Conservation (phyloP, 1,140 invertebrate genomes). For the Pachypeltis micranthus region DNA sequence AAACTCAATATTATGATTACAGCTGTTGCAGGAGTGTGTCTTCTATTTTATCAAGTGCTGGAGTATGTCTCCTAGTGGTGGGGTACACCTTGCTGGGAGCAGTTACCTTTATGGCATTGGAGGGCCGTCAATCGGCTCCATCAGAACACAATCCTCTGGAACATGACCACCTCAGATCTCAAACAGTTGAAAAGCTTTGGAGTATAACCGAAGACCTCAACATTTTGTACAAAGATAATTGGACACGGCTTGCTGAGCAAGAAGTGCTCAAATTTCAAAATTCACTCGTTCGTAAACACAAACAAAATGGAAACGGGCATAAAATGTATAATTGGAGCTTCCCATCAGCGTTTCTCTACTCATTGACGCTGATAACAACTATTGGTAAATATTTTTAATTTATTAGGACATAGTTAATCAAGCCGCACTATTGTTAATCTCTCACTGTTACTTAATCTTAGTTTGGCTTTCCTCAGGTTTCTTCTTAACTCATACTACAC, state of each 20-base stretch:
- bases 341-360: conserved; percentile 84
- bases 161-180: conserved; percentile 33
- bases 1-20: no score
- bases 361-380: conserved; percentile 87
- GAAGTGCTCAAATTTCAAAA: conserved; percentile 79
- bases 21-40: conserved; percentile 25
- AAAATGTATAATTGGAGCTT: conserved; percentile 71
- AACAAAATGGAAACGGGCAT: conserved; percentile 30
- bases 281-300: conserved; percentile 38
- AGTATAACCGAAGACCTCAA: conserved; percentile 87
- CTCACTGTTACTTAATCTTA: no score
- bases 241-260: conserved; percentile 70
- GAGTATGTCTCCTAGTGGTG: conserved; percentile 73
- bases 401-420: no score
- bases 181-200: conserved; percentile 74
- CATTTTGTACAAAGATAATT: conserved; percentile 87
- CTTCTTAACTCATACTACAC: no score
- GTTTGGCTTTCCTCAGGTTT: no score
- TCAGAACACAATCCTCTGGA: conserved; percentile 4
- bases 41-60: conserved; percentile 34
- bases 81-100: conserved; percentile 83
- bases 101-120: conserved; percentile 80
- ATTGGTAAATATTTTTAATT: conserved; percentile 91
- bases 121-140: conserved; percentile 41
- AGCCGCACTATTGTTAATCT: no score